These are phyloP conservation scores for Drosophila baimaii DNA, from an alignment of 1,140 invertebrate genomes.

Conservation along the genomic window DNA sequence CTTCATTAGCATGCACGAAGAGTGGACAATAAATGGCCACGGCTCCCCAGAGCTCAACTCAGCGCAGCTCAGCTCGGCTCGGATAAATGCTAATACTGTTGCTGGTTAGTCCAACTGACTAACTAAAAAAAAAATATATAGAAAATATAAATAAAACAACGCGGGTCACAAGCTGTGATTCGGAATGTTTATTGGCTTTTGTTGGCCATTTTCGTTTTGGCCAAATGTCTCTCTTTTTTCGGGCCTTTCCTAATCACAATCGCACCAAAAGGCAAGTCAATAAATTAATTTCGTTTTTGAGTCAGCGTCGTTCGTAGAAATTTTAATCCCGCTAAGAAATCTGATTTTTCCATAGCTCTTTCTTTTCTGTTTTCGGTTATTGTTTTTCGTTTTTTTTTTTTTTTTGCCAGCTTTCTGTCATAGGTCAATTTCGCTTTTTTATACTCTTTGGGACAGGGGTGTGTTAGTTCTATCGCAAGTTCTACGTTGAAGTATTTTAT, in stretches of 20 bases:
- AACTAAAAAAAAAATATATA: not conserved
- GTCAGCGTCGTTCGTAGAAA: slow-evolving; percentile 30
- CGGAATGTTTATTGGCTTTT: slow-evolving; percentile 45
- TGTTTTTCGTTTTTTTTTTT: slow-evolving; percentile 30
- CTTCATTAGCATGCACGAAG: slow-evolving; percentile 74
- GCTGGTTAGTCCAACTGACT: slow-evolving; percentile 14
- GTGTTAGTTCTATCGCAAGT: not conserved
- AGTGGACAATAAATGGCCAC: slow-evolving; percentile 52
- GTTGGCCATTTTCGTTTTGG: slow-evolving; percentile 28
- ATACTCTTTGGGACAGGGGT: not conserved
- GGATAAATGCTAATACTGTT: slow-evolving; percentile 3
- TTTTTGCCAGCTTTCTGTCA: slow-evolving; percentile 22
- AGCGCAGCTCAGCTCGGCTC: not conserved
- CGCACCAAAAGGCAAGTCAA: slow-evolving; percentile 18
- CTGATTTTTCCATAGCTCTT: slow-evolving; percentile 13
- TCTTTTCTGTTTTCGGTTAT: slow-evolving; percentile 6
- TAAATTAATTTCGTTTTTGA: slow-evolving; percentile 38
- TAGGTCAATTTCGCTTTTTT: slow-evolving; percentile 72
- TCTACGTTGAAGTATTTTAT: not conserved
- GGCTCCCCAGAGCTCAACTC: not conserved
- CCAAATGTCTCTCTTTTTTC: slow-evolving; percentile 27
- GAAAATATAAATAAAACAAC: not conserved
- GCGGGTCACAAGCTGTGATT: slow-evolving; percentile 27
- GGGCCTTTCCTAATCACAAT: slow-evolving; percentile 27
- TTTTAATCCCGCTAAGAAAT: slow-evolving; percentile 45